Evolutionary conservation across 2,113 vertebrate species (phyloP).

Genomic region (Bubalus kerabau): DNA sequence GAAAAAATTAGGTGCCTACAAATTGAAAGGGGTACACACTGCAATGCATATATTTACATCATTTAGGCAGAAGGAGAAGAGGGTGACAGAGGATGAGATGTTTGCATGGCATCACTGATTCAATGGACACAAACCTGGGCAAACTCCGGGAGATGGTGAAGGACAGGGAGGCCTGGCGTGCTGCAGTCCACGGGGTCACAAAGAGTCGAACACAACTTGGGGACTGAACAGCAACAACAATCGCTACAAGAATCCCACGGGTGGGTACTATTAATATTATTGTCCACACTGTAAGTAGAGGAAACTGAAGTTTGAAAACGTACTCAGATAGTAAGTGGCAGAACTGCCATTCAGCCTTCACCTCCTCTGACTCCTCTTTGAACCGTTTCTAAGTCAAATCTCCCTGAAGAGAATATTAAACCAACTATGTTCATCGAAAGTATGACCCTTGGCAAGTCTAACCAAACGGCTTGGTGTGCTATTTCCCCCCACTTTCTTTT

Average conservation of each 20-base stretch:
- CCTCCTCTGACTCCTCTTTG: neutral
- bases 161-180: neutral
- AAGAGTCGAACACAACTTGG: neutral
- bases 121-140: neutral
- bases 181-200: neutral
- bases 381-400: neutral
- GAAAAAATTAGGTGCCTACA: neutral
- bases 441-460: neutral
- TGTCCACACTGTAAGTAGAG: neutral
- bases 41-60: neutral
- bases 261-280: neutral
- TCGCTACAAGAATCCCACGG: neutral
- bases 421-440: neutral
- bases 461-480: accelerated
- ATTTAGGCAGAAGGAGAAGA: neutral
- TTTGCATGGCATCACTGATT: neutral
- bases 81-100: neutral
- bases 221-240: neutral
- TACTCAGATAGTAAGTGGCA: neutral
- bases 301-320: neutral
- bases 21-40: neutral
- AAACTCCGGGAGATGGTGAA: neutral
- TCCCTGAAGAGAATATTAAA: neutral
- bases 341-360: neutral
- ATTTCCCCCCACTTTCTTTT: neutral